Conservation (phyloP, 1,140 invertebrate species). For the Panulirus ornatus region DNA sequence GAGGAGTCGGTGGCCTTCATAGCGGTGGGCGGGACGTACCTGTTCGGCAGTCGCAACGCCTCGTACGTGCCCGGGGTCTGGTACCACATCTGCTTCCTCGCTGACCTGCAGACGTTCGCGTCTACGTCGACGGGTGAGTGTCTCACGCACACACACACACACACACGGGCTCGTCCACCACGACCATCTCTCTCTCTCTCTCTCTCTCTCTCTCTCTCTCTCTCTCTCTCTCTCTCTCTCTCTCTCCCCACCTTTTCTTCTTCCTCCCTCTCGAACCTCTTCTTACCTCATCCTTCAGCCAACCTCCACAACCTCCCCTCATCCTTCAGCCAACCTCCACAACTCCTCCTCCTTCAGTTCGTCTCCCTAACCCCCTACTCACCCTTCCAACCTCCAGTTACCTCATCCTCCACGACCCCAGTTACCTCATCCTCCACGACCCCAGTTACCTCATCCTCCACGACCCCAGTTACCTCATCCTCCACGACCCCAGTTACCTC, state of each 20-base stretch:
- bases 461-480: too few relatives aligned
- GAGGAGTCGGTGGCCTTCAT: background rate
- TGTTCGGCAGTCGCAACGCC: background rate
- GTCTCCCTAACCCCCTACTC: too few relatives aligned
- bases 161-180: too few relatives aligned
- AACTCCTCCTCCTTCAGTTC: background rate
- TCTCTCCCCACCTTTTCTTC: background rate
- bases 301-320: background rate
- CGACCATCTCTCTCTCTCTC: background rate
- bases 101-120: background rate
- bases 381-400: too few relatives aligned
- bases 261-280: background rate
- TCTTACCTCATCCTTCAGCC: background rate
- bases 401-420: too few relatives aligned
- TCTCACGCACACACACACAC: too few relatives aligned
- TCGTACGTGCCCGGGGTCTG: constrained; percentile 18
- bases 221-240: background rate
- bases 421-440: too few relatives aligned
- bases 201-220: constrained; percentile 38
- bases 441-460: too few relatives aligned
- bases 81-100: constrained; percentile 54
- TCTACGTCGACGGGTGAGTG: constrained; percentile 52
- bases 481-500: too few relatives aligned
- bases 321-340: background rate
- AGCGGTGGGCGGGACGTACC: constrained; percentile 28